These are phyloP conservation scores for Philhelius pedissequus DNA, from an alignment of 2,888 invertebrate genomes.

Conservation along the genomic window DNA sequence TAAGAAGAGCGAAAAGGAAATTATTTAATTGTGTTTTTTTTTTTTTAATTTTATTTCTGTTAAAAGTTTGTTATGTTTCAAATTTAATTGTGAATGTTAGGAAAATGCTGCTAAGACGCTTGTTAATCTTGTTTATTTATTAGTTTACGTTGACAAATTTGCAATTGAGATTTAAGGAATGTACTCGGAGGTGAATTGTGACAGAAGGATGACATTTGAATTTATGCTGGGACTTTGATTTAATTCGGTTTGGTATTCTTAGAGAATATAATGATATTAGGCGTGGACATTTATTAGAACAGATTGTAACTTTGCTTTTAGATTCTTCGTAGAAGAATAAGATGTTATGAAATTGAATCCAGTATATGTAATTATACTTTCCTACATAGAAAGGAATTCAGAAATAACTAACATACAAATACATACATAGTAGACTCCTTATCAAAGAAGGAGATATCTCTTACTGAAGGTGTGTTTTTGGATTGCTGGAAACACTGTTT, in stretches of 20 bases:
- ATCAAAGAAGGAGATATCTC: no score
- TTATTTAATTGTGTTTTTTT: constrained; percentile 12
- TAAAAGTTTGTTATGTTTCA: neutral
- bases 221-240: constrained; percentile 33
- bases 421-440: no score
- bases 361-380: no score
- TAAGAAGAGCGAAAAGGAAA: constrained; percentile 57
- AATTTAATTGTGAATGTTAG: constrained; percentile 47
- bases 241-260: neutral
- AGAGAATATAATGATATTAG: neutral
- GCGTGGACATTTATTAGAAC: neutral
- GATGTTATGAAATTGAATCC: neutral
- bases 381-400: no score
- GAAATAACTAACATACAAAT: no score
- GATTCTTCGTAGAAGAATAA: neutral
- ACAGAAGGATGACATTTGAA: constrained; percentile 33
- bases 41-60: neutral
- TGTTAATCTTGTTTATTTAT: constrained; percentile 52
- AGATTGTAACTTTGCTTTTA: neutral
- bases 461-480: no score
- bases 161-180: constrained; percentile 52
- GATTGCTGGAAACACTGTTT: no score
- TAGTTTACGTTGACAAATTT: constrained; percentile 55
- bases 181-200: constrained; percentile 23
- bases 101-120: constrained; percentile 27